A percentile compares a stretch with the other conserved stretches of the same genome.
phyloP scores from a whole-genome alignment of 2,113 vertebrate species.

The Grammomys surdaster region DNA sequence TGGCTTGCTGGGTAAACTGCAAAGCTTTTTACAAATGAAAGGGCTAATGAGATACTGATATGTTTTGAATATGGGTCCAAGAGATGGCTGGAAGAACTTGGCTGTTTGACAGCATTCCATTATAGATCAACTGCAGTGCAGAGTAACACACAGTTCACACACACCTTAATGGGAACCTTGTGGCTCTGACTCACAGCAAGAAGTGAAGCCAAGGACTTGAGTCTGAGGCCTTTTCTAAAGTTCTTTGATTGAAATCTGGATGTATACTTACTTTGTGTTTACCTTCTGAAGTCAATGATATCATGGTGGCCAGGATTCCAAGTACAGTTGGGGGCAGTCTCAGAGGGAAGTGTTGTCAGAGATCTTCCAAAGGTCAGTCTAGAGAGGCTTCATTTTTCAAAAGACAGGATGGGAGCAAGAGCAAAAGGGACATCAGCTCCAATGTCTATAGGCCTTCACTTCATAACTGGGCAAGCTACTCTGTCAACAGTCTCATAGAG shows the following conservation, averaged over 20 bases:
- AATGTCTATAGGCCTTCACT: background rate
- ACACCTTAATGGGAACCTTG: slow-evolving; percentile 83
- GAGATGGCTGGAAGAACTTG: slow-evolving; percentile 75
- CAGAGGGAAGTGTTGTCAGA: slow-evolving; percentile 1
- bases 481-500: background rate
- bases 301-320: slow-evolving; percentile 20
- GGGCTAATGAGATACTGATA: slow-evolving; percentile 77
- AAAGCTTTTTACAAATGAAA: slow-evolving; percentile 68
- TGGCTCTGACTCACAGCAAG: slow-evolving; percentile 73
- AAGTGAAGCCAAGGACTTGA: slow-evolving; percentile 73
- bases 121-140: slow-evolving; percentile 63
- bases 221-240: slow-evolving; percentile 54
- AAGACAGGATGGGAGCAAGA: background rate
- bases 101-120: slow-evolving; percentile 69
- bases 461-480: background rate
- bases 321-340: slow-evolving; percentile 30
- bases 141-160: slow-evolving; percentile 74
- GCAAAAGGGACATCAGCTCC: background rate
- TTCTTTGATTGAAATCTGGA: slow-evolving; percentile 64
- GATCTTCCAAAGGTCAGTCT: slow-evolving; percentile 33
- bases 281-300: slow-evolving; percentile 64
- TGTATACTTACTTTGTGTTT: slow-evolving; percentile 63
- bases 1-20: slow-evolving; percentile 55
- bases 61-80: slow-evolving; percentile 74
- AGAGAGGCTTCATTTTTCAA: slow-evolving; percentile 53